These are phyloP conservation scores for Pachyramphus minor DNA, from an alignment of 2,113 vertebrate species.

Conservation along the genomic window DNA sequence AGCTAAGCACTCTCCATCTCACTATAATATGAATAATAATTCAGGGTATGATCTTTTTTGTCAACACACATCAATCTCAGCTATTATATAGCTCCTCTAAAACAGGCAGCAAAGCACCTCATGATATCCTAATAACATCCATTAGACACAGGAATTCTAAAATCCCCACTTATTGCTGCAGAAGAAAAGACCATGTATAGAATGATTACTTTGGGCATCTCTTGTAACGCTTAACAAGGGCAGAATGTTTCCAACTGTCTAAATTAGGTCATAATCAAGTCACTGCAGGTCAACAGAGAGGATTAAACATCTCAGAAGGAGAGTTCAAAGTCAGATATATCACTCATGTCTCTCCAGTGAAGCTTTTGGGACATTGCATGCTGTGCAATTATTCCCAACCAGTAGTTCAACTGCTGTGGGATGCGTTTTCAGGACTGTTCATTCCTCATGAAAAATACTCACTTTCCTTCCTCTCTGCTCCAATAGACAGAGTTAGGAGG, in stretches of 20 bases:
- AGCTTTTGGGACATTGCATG: not conserved
- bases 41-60: slow-evolving; percentile 44
- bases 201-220: not conserved
- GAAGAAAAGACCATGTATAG: not conserved
- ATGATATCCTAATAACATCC: not conserved
- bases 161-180: not conserved
- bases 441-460: not conserved
- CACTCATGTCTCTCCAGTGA: not conserved
- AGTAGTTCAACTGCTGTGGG: not conserved
- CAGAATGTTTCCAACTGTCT: not conserved
- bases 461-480: not conserved
- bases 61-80: slow-evolving; percentile 53
- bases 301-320: not conserved
- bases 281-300: not conserved
- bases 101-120: not conserved
- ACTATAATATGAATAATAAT: slow-evolving; percentile 49
- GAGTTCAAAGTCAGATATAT: not conserved
- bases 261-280: not conserved
- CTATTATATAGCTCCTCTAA: not conserved
- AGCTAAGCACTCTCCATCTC: slow-evolving; percentile 1
- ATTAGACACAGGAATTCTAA: slow-evolving; percentile 3
- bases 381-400: not conserved
- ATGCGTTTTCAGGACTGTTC: not conserved
- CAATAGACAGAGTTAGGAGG: not conserved
- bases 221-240: not conserved